A percentile compares a stretch with the other conserved stretches of the same genome.
These are phyloP conservation scores for Zosterops lateralis DNA, from an alignment of 2,113 vertebrate genomes.

Conservation along the genomic window DNA sequence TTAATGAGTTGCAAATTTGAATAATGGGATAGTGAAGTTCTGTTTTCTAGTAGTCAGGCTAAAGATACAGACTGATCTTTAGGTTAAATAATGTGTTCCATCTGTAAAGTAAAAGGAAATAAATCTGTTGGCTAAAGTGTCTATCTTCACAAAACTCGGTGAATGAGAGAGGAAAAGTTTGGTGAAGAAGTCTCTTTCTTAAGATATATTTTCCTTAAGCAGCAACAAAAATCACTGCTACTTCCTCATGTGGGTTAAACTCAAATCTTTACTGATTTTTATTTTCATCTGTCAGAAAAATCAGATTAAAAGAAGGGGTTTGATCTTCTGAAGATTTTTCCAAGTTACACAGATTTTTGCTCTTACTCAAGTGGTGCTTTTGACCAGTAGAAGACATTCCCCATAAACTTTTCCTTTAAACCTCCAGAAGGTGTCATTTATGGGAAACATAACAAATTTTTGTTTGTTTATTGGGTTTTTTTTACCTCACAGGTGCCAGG, in stretches of 20 bases:
- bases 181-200: background rate
- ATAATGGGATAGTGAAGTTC: background rate
- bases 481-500: constrained; percentile 82
- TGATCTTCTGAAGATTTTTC: background rate
- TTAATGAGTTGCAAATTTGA: background rate
- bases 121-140: background rate
- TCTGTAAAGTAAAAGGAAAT: background rate
- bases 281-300: background rate
- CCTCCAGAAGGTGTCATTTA: background rate
- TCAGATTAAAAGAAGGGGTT: background rate
- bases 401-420: background rate
- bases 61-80: background rate
- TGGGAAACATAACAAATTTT: background rate
- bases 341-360: background rate
- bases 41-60: background rate
- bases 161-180: background rate
- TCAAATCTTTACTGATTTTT: background rate
- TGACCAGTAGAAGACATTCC: background rate
- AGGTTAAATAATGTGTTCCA: background rate
- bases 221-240: background rate
- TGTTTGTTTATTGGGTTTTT: background rate
- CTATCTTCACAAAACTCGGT: background rate
- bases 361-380: background rate
- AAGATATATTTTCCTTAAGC: background rate
- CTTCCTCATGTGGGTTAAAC: background rate